Evolutionary conservation across 2,888 invertebrate genomes (phyloP), one percentile per base, ranked within the genome.

Genomic region (Aphodius sticticus): DNA sequence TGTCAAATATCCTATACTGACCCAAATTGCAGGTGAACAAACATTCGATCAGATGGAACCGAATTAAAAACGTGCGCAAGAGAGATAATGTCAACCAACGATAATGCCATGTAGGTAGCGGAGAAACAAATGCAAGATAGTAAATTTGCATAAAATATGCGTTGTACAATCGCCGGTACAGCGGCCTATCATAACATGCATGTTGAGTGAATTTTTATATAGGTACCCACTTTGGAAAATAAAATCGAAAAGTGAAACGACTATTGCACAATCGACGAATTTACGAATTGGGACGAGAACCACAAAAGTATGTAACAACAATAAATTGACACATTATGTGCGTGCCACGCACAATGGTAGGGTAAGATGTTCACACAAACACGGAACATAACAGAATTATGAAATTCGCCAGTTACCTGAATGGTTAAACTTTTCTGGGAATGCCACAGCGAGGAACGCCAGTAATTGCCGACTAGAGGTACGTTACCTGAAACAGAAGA

Each of bases 11-110:
- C 12, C 53, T 5, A 12, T 53, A 53, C 53, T 53, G 53, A 53
- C 53, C 53, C 53, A 53, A 53, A 53, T 53, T 53, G 53, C 53
- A 53, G 53, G 53, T 53, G 53, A 53, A 53, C 53, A 53, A 53
- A 53, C 53, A 53, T 53, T 53, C 53, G 26, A 26, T 26, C 53
- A 53, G 53, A 53, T 53, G 53, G 2, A 53, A 53, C 53, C 53
- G 12, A 53, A 53, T 53, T 53, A 53, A 53, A 26, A 53, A 53
- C 12, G 53, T 53, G 53, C 53, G 53, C 53, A 53, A 7, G 3
- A 53, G 7, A 53, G 53, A 53, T 53, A 53, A 53, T 53, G 53
- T 53, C 53, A 53, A 53, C 53, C 7, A 53, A 1, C 9, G 53
- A 53, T 53, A 53, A 53, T 53, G 53, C 12, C 53, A 53, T 53